Evolutionary conservation across 2,797 vertebrate genomes (phyloP).

Genomic region (Lepidocolaptes lacrymiger): DNA sequence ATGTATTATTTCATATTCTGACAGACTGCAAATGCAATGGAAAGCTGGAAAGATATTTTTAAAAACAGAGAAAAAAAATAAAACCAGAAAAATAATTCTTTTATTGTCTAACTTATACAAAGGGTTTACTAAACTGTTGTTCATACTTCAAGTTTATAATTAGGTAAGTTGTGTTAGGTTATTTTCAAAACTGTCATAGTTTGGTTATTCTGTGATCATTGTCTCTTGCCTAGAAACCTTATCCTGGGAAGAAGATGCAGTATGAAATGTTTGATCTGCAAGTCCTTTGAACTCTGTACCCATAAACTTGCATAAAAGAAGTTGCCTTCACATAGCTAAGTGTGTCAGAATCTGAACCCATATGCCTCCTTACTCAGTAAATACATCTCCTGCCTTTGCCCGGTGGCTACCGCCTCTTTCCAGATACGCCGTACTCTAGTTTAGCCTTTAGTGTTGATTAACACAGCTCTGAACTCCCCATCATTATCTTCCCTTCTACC

Average conservation of each 20-base stretch:
- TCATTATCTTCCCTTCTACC: neutral
- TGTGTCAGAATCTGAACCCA: neutral
- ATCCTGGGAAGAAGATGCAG: neutral
- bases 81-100: neutral
- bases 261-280: neutral
- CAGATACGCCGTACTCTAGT: neutral
- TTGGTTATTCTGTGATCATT: neutral
- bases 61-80: neutral
- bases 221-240: neutral
- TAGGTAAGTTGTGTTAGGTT: neutral
- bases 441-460: neutral
- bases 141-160: neutral
- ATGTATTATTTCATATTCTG: neutral
- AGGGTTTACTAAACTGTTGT: neutral
- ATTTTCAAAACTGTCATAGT: neutral
- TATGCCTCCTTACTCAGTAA: neutral
- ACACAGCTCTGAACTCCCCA: neutral
- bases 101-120: neutral
- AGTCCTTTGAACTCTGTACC: neutral
- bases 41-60: neutral
- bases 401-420: neutral
- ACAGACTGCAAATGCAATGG: neutral
- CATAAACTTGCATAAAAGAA: neutral
- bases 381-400: neutral
- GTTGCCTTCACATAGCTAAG: neutral